Conservation (phyloP, 2,113 vertebrate genomes). For the Gymnogyps californianus region DNA sequence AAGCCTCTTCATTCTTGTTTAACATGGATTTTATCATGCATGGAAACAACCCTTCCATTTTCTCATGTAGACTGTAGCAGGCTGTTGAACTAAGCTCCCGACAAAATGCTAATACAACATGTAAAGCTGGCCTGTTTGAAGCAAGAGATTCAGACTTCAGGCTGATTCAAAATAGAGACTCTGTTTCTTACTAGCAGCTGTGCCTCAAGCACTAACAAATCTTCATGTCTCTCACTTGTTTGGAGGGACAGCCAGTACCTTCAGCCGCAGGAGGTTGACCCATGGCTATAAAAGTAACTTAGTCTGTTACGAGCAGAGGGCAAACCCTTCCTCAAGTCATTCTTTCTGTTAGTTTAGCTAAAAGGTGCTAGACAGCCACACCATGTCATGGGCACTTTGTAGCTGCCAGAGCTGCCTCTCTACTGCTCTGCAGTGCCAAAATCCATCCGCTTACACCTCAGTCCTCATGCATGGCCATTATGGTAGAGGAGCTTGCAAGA, state of each 20-base stretch:
- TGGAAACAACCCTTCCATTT: not conserved
- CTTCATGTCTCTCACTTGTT: not conserved
- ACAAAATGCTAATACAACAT: not conserved
- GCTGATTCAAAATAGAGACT: fast-evolving
- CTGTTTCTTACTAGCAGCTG: not conserved
- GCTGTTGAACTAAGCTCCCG: not conserved
- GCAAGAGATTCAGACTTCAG: not conserved
- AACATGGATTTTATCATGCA: not conserved
- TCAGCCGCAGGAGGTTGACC: not conserved
- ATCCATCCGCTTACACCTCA: not conserved
- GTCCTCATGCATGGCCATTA: not conserved
- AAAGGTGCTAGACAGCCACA: not conserved
- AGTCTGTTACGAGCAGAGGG: not conserved
- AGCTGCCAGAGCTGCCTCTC: not conserved
- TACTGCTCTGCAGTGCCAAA: not conserved
- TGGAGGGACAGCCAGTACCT: not conserved
- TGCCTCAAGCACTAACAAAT: not conserved
- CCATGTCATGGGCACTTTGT: fast-evolving
- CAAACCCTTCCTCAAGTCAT: not conserved
- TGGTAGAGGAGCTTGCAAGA: not conserved
- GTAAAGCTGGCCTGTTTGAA: not conserved
- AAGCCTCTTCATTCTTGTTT: not conserved
- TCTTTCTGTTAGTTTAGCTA: not conserved
- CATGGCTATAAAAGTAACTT: not conserved
- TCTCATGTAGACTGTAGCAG: not conserved